Base-by-base conservation (phyloP, 2,797 vertebrate genomes). In the Ficedula albicollis region DNA sequence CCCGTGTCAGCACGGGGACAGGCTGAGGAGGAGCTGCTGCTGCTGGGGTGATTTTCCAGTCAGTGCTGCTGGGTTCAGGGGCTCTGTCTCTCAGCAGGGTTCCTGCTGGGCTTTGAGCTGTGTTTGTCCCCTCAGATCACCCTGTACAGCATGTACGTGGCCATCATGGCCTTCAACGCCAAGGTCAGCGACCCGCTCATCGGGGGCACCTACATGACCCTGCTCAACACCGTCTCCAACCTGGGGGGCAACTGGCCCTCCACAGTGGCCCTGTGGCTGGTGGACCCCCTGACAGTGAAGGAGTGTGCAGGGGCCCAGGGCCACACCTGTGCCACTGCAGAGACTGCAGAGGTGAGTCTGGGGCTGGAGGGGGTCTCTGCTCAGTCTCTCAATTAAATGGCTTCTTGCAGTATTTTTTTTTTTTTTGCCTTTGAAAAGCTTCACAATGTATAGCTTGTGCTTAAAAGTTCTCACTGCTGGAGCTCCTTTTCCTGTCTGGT, bases 161-260 rank as follows among this genome's bases (percentile, higher is more conserved):
- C 99, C 59, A 98, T 99, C 95, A 99, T 99, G 99, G 99, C 99
- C 87, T 99, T 99, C 97, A 99, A 99, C 8, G 99, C 99, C 94
- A 99, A 99, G 96, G 99, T 99, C 89, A 99, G 99, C 16, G 99
- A 99, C 93, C 99, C 99, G 4, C 96, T 99, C 59, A 99, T 99
- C 30, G 99, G 99, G 2, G 99, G 99, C 60, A 99, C 99, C 39
- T 99, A 99, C 96, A 99, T 99, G 99, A 99, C 99, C 1, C 98
- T 99, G 69, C 98, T 99, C 67, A 99, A 99, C 91, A 99, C 99
- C 0, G 98, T 99, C 36, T 99, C 99, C 4, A 99, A 99, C 83
- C 98, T 99, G 30, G 99, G 99, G 22, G 99, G 99, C 8, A 99
- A 99, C 97, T 99, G 99, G 99, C 99, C 99, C 13, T 98, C 99